Base-by-base conservation (phyloP, 2,888 invertebrate species). In the Microctonus brassicae region DNA sequence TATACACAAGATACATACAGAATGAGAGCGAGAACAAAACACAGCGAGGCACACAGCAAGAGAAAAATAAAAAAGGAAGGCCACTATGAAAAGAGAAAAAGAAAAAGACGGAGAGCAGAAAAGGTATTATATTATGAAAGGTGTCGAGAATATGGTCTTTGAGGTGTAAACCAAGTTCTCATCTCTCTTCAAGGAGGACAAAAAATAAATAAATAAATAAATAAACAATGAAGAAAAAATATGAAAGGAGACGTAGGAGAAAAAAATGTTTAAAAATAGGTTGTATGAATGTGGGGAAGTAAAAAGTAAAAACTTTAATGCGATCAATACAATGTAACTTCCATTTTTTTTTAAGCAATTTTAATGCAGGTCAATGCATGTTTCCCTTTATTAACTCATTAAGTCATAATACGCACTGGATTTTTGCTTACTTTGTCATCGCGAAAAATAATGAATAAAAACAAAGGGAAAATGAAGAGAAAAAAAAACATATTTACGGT, bases 251-350 rank as follows among this genome's bases (percentile, higher is more conserved):
- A 36, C 2, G 62, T 26, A 42, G 24, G 24, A 34, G 11, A 22
- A 42, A 20, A 39, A 42, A 20, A 11, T 11, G 62, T 39, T 26
- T 24, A 24, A 13, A 24, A 39, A 39, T 62, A 62, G 39, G 62
- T 62, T 62, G 42, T 39, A 62, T 20, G 39, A 42, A 39, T 62
- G 13, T 39, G 33, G 65, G 65, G 34, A 39, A 36, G 13, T 36
- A 22, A 22, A 53, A 53, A 55, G 53, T 55, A n/a, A 66, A 39
- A 66, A 36, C 55, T 66, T n/a, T 66, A 55, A 66, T 53, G 13
- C 65, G 65, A 55, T 53, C 29, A 64, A 64, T 52, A 52, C 33
- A 17, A 61, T 22, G 17, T 22, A 24, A 47, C 42, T 47, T 47
- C 13, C 11, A 13, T 63, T n/a, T n/a, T 39, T 39, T 39, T 33